These are phyloP conservation scores for Sigmodon hispidus DNA, from an alignment of 2,113 vertebrate genomes.

Conservation along the genomic window DNA sequence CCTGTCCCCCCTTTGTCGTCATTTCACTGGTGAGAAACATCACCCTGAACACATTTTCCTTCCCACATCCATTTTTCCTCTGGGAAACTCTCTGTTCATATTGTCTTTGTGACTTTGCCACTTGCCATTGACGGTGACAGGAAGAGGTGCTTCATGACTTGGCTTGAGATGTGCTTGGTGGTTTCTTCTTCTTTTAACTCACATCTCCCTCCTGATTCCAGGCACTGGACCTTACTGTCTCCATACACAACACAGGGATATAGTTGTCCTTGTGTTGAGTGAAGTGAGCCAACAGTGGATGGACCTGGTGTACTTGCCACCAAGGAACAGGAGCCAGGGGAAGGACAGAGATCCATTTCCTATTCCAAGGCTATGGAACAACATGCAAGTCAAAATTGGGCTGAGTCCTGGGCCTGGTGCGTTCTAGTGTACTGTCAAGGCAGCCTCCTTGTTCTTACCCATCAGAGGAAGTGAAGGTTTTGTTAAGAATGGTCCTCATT, in stretches of 20 bases:
- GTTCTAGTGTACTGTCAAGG: not conserved
- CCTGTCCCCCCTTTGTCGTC: not conserved
- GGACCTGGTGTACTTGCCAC: not conserved
- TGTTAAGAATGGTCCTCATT: conserved; percentile 39
- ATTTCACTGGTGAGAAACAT: not conserved
- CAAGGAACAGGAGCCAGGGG: not conserved
- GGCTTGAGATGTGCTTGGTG: not conserved
- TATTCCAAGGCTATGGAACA: not conserved
- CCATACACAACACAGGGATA: not conserved
- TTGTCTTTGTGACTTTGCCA: conserved; percentile 28
- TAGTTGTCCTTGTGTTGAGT: not conserved
- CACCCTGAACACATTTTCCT: not conserved
- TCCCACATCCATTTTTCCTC: not conserved
- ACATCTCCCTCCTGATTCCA: not conserved
- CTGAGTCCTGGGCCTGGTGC: not conserved
- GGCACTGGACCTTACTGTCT: not conserved
- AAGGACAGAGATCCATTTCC: not conserved
- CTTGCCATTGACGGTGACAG: not conserved
- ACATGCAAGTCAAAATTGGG: not conserved
- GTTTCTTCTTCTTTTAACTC: not conserved
- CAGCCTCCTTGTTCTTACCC: not conserved
- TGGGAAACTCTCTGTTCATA: not conserved
- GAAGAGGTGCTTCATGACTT: not conserved
- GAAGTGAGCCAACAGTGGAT: no score
- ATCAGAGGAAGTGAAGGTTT: conserved; percentile 40